phyloP scores from a whole-genome alignment of 1,140 invertebrate genomes.

The Papilio glaucus region DNA sequence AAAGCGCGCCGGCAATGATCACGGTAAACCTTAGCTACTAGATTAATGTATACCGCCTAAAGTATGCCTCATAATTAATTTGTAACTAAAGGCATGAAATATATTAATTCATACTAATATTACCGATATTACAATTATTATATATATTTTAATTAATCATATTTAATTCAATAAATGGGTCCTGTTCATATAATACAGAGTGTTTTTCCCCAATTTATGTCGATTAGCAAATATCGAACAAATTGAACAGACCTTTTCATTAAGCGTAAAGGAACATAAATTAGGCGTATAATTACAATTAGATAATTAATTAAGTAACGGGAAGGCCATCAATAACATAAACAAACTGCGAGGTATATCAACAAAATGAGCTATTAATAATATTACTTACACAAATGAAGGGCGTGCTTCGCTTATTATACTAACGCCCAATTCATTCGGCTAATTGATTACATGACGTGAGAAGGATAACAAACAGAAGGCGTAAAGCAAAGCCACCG shows the following conservation, averaged over 20 bases:
- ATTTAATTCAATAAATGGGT: background rate
- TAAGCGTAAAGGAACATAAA: slow-evolving; percentile 30
- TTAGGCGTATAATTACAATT: slow-evolving; percentile 28
- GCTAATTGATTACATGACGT: slow-evolving; percentile 30
- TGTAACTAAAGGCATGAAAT: too few species aligned
- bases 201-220: background rate
- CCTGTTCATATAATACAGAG: background rate
- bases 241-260: slow-evolving; percentile 24
- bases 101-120: too few species aligned
- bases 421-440: slow-evolving; percentile 33
- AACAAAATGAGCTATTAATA: slow-evolving; percentile 35
- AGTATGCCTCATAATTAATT: too few species aligned
- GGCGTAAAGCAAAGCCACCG: background rate
- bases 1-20: too few species aligned
- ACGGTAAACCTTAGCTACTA: too few species aligned
- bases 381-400: slow-evolving; percentile 34
- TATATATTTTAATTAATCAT: too few species aligned
- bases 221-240: slow-evolving; percentile 12
- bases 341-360: slow-evolving; percentile 27
- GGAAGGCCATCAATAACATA: slow-evolving; percentile 32
- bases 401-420: slow-evolving; percentile 30
- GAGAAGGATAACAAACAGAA: slow-evolving; percentile 6
- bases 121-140: too few species aligned
- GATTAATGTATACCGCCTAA: too few species aligned
- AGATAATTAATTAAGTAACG: slow-evolving; percentile 31